Conservation (phyloP, 2,888 invertebrate species). For the Mesopsocus fuscifrons region DNA sequence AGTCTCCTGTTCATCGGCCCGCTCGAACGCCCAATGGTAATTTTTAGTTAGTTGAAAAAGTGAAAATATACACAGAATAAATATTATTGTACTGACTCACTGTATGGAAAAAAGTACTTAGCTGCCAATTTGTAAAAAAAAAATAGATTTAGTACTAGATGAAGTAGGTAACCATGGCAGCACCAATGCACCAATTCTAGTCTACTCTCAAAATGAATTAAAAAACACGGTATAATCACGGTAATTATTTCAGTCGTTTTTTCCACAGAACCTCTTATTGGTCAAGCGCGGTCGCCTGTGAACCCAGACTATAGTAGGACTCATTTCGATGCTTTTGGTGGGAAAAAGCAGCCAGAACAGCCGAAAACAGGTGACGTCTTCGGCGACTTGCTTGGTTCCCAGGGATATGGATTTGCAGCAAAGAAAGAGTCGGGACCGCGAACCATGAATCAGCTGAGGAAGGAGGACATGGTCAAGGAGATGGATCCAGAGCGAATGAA, state of each 20-base stretch:
- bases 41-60: not conserved
- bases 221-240: too few relatives aligned
- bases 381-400: slow-evolving; percentile 76
- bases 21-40: not conserved
- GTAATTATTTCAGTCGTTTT: too few relatives aligned
- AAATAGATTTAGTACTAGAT: too few relatives aligned
- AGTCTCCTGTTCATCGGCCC: slow-evolving; percentile 8
- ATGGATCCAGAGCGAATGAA: slow-evolving; percentile 86
- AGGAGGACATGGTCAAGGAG: slow-evolving; percentile 62
- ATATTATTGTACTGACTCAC: too few relatives aligned
- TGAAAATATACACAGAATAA: too few relatives aligned
- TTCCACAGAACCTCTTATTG: slow-evolving; percentile 27
- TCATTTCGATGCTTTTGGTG: slow-evolving; percentile 36
- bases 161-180: too few relatives aligned
- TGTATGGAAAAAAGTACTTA: too few relatives aligned
- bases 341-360: slow-evolving; percentile 13
- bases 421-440: slow-evolving; percentile 55
- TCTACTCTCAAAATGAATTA: too few relatives aligned
- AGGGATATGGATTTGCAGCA: slow-evolving; percentile 65
- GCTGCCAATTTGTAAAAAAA: too few relatives aligned
- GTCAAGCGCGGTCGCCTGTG: slow-evolving; percentile 25
- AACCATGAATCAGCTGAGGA: slow-evolving; percentile 86
- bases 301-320: slow-evolving; percentile 42
- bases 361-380: slow-evolving; percentile 43
- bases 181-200: too few relatives aligned